These are phyloP conservation scores for Apamea monoglypha DNA, from an alignment of 2,888 invertebrate species.

Conservation along the genomic window DNA sequence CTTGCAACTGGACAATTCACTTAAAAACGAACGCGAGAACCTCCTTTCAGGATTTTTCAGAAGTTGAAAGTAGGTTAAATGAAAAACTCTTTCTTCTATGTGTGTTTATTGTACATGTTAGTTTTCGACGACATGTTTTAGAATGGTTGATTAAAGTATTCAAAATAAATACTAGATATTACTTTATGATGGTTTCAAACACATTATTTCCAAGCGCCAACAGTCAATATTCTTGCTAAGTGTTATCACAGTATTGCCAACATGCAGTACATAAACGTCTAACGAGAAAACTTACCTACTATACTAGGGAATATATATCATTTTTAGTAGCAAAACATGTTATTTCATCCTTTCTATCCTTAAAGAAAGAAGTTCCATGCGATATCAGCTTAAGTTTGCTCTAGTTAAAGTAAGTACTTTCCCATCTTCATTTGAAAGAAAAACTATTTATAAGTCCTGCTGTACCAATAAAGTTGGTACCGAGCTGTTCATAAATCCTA, in stretches of 20 bases:
- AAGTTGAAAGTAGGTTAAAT: neutral
- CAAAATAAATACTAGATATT: neutral
- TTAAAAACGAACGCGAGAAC: neutral
- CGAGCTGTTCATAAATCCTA: neutral
- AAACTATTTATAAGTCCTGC: constrained; percentile 9
- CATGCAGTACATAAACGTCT: neutral
- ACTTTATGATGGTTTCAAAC: neutral
- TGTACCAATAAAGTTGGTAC: neutral
- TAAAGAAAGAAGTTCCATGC: constrained; percentile 9
- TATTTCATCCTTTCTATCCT: neutral
- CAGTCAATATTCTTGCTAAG: neutral
- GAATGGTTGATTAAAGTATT: neutral
- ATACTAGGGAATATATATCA: neutral
- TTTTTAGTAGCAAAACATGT: neutral
- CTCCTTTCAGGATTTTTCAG: neutral
- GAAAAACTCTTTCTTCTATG: neutral
- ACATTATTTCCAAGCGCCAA: neutral
- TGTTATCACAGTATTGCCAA: neutral
- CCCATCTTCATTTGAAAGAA: constrained; percentile 23
- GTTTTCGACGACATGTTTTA: neutral
- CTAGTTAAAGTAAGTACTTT: constrained; percentile 9
- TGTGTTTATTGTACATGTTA: neutral
- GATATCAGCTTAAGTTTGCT: constrained; percentile 22
- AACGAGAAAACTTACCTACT: constrained; percentile 15
- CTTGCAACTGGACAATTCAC: neutral